Conservation (phyloP, 2,797 vertebrate genomes). For the Lophura swinhoii region DNA sequence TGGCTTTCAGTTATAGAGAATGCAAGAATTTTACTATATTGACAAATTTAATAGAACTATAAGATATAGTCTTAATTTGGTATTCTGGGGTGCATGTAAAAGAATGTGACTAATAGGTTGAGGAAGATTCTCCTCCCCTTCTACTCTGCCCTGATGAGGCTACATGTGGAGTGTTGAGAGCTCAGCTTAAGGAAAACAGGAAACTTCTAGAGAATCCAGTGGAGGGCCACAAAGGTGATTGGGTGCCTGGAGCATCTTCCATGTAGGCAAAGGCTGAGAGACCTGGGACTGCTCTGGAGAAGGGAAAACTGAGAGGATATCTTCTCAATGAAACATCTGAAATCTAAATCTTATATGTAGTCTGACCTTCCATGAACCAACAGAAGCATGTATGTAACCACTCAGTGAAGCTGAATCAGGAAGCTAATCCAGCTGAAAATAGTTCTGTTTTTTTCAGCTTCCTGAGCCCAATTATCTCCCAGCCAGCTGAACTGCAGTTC, state of each 20-base stretch:
- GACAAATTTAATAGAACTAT: not conserved
- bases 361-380: not conserved
- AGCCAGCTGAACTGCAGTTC: not conserved
- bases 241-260: too few relatives aligned
- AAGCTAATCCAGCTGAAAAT: not conserved
- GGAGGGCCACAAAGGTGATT: too few relatives aligned
- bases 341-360: not conserved
- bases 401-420: not conserved
- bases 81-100: too few relatives aligned
- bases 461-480: not conserved
- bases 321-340: not conserved
- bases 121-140: too few relatives aligned
- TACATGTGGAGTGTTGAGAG: too few relatives aligned
- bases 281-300: too few relatives aligned
- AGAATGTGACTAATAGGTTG: too few relatives aligned
- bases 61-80: not conserved
- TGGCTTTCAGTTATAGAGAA: not conserved
- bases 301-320: too few relatives aligned
- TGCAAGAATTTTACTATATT: not conserved
- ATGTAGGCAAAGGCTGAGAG: too few relatives aligned
- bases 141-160: too few relatives aligned
- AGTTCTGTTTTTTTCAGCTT: not conserved
- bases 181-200: too few relatives aligned
- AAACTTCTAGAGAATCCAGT: too few relatives aligned
- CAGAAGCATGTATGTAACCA: rapidly evolving